Base-by-base conservation (phyloP, 2,797 vertebrate genomes). In the Cheirogaleus major region DNA sequence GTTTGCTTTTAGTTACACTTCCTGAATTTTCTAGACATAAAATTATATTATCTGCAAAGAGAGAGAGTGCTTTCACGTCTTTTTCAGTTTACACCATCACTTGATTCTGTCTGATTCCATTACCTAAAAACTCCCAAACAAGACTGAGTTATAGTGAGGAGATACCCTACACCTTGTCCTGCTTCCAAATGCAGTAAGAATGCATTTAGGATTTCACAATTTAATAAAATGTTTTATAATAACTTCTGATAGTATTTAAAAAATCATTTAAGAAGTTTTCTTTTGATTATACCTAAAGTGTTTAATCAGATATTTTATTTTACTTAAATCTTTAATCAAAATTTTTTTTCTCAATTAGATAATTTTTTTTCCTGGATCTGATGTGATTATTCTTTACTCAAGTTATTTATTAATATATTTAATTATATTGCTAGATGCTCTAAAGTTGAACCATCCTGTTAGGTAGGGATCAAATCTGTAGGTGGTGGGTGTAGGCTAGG, bases 1-100 rank as follows among this genome's bases (percentile, higher is more conserved):
- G 4, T 83, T 90, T 96, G 59, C 91, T 90, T 89, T 88, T 61
- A 78, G 25, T 85, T 86, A 76, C 13, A 43, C 2, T 23, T 93
- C 50, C 73, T 43, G 41, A 92, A 35, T 88, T 80, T 59, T 87
- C 70, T 76, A 65, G 38, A 4, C 43, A 27, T 75, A 52, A 96
- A 80, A 50, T 83, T 2, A 4, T 35, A 61, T 48, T 94, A 27
- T 45, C 45, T 89, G 35, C 61, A 69, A 7, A 91, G 35, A 10
- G 27, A 32, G 18, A 57, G 22, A 6, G 6, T 41, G 32, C 25
- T 63, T 73, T 48, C 32, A 9, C 32, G 13, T 92, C 45, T 91
- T 43, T 50, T 30, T 13, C 59, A 22, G n/a, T 79, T 61, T 63
- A 27, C 25, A n/a, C 4, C 4, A 35, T 81, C 22, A 27, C 67